Conservation (phyloP, 2,888 invertebrate species). For the Boloria euphrosyne region DNA sequence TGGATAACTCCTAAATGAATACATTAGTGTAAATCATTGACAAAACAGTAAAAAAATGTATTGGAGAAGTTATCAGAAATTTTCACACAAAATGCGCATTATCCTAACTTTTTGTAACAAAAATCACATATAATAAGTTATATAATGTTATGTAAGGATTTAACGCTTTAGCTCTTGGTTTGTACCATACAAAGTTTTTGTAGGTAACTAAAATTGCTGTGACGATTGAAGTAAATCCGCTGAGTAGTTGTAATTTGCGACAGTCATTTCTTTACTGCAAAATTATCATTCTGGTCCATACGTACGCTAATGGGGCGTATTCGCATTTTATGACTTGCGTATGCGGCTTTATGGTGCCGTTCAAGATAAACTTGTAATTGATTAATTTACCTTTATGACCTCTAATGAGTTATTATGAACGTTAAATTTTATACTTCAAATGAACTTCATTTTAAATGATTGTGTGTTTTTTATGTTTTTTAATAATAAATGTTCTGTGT, state of each 20-base stretch:
- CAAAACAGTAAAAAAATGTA: no score
- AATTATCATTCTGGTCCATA: conserved; percentile 25
- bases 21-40: no score
- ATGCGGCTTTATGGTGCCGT: conserved; percentile 15
- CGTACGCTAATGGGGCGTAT: conserved; percentile 27
- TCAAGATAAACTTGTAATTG: conserved; percentile 10
- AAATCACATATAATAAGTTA: no score
- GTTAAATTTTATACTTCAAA: background rate
- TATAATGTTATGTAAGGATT: background rate
- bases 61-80: background rate
- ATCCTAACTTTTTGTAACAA: background rate
- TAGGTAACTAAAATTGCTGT: conserved; percentile 35
- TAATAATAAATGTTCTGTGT: no score
- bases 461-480: no score
- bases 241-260: conserved; percentile 36
- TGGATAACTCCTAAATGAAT: no score
- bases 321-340: conserved; percentile 18
- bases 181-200: conserved; percentile 38
- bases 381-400: conserved; percentile 16
- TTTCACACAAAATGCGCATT: no score
- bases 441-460: background rate
- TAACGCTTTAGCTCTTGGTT: conserved; percentile 32
- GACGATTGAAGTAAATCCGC: conserved; percentile 38
- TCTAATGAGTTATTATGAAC: conserved; percentile 5
- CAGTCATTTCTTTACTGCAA: conserved; percentile 35